phyloP scores from a whole-genome alignment of 2,888 invertebrate genomes.

The Tuberolachnus salignus region DNA sequence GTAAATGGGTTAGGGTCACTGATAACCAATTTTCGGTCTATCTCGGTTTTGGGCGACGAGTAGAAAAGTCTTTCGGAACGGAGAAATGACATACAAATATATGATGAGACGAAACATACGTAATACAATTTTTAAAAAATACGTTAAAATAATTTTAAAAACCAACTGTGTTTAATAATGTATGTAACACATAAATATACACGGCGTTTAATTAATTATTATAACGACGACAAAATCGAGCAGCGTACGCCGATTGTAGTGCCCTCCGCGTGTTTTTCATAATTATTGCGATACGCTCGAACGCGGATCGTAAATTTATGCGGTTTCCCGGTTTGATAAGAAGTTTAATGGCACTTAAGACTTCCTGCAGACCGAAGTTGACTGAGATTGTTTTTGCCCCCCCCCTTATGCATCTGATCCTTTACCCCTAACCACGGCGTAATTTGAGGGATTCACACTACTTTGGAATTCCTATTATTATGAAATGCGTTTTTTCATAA shows the following conservation, averaged over 20 bases:
- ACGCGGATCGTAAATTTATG: slow-evolving; percentile 27
- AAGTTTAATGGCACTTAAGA: slow-evolving; percentile 35
- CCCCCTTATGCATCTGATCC: no score
- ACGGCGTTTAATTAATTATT: slow-evolving; percentile 34
- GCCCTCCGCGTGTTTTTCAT: not conserved
- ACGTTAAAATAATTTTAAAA: not conserved
- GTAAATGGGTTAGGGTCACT: no score
- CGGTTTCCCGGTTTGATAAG: slow-evolving; percentile 16
- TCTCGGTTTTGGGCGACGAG: no score
- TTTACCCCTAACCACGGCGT: no score
- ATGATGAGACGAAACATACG: not conserved
- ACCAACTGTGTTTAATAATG: slow-evolving; percentile 5
- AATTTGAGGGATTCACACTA: no score
- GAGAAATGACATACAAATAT: not conserved
- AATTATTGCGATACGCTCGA: not conserved
- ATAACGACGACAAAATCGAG: slow-evolving; percentile 4
- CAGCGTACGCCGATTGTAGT: not conserved
- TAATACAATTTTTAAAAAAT: slow-evolving; percentile 4
- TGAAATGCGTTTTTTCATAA: no score
- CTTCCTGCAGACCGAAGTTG: slow-evolving; percentile 9
- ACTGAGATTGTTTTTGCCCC: slow-evolving; percentile 2
- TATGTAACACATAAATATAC: not conserved
- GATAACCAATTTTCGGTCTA: no score
- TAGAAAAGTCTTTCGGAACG: not conserved
- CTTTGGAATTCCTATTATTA: no score